Base-by-base conservation (phyloP, 2,888 invertebrate species). In the Papilio protenor region DNA sequence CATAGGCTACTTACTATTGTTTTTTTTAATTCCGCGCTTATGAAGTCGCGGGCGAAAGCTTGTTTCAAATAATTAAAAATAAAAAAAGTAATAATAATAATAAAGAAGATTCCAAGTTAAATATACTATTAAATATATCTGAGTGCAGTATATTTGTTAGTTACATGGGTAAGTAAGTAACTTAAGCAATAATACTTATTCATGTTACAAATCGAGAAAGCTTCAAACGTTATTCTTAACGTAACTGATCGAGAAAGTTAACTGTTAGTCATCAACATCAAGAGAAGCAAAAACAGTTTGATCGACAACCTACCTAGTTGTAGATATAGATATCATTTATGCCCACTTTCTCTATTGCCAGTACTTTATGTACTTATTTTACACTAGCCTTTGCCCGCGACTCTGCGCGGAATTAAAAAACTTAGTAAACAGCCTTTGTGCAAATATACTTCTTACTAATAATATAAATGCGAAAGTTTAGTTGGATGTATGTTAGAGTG, bases 221-320 rank as follows among this genome's bases (percentile, higher is more conserved):
- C n/a, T 64, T 61, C 5, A 16, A 66, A 66, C 3, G 18, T 40
- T n/a, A 66, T 40, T 64, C 18, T 64, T 66, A 66, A 66, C 33
- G n/a, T 64, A 64, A 64, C 27, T n/a, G 49, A 66, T 59, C 70
- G 57, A 59, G 69, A 77, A 77, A 77, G 77, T 77, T 21, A 66
- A 73, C 59, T 49, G 77, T 73, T 66, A 45, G 69, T 52, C 73
- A 72, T 66, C 77, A 71, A 55, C 73, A 59, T 66, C 59, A 70
- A 72, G 61, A 52, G 52, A 45, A 45, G 77, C 77, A 77, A 77
- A 77, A 73, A 77, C 77, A 21, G 27, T 77, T 76, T 64, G 72
- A 76, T 76, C 55, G 55, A 55, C 45, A 21, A 33, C 23, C 57
- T 45, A 49, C 49, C 18, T 2, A 45, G 70, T 49, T 72, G 49